A percentile compares a stretch with the other conserved stretches of the same genome.
phyloP scores from a whole-genome alignment of 2,113 vertebrate species.

The Dendropsophus ebraccatus region DNA sequence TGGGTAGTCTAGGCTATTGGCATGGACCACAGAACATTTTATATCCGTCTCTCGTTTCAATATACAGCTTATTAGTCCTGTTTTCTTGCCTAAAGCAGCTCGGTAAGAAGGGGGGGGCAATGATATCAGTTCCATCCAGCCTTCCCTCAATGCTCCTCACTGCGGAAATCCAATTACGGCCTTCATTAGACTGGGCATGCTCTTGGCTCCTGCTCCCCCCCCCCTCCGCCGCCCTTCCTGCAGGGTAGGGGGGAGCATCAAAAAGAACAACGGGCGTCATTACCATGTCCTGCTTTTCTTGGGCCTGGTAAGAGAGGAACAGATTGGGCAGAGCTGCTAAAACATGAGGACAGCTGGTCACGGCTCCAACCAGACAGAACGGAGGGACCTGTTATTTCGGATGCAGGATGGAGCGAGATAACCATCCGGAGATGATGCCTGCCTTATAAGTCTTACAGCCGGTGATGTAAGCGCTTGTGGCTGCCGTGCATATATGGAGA shows the following conservation, averaged over 20 bases:
- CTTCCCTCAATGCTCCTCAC: slow-evolving; percentile 19
- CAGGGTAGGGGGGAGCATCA: neutral
- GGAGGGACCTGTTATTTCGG: neutral
- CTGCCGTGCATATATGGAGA: too few relatives aligned
- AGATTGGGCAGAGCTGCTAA: slow-evolving; percentile 33
- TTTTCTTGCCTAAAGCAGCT: slow-evolving; percentile 26
- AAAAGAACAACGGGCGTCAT: slow-evolving; percentile 40
- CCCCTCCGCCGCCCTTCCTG: slow-evolving; percentile 25
- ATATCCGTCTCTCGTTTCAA: neutral
- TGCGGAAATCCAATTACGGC: slow-evolving; percentile 51
- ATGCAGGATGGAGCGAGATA: too few relatives aligned
- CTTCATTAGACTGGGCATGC: slow-evolving; percentile 40
- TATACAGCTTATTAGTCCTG: slow-evolving; percentile 8
- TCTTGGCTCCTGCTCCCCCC: neutral
- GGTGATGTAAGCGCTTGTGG: neutral
- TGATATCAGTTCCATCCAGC: slow-evolving; percentile 38
- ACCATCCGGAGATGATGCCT: slow-evolving; percentile 5
- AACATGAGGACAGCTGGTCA: slow-evolving; percentile 29
- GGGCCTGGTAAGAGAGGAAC: slow-evolving; percentile 25
- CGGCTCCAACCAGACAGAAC: neutral
- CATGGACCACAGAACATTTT: neutral
- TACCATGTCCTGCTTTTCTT: slow-evolving; percentile 4
- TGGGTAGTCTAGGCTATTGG: neutral
- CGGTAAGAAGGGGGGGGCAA: neutral
- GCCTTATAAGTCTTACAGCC: neutral